phyloP scores from a whole-genome alignment of 2,113 vertebrate genomes.

The Indicator maculatus region DNA sequence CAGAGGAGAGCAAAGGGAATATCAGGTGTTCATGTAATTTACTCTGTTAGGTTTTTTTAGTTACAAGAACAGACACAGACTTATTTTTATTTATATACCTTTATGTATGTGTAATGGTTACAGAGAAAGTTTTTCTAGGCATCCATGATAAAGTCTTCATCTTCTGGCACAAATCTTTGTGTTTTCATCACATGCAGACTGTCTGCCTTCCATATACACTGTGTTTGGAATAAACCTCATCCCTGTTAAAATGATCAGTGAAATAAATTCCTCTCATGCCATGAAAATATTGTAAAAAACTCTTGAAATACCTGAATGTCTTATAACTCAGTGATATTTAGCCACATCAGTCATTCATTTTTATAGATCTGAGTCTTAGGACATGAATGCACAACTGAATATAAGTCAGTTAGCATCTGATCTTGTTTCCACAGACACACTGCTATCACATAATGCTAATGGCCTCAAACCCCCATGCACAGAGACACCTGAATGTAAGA shows the following conservation, averaged over 20 bases:
- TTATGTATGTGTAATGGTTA: not conserved
- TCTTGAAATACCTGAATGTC: not conserved
- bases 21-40: accelerated
- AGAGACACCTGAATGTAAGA: not conserved
- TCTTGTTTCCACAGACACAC: not conserved
- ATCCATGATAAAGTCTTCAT: not conserved
- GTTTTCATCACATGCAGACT: not conserved
- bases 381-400: not conserved
- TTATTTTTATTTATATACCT: not conserved
- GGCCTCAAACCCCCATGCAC: not conserved
- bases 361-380: not conserved
- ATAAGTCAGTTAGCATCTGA: not conserved
- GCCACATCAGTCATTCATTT: not conserved
- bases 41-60: not conserved
- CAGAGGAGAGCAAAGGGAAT: too few species aligned
- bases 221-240: not conserved
- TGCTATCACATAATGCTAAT: not conserved
- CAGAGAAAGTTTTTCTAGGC: not conserved
- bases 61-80: not conserved
- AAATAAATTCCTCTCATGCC: not conserved
- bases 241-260: not conserved
- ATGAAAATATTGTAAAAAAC: not conserved
- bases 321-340: not conserved
- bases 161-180: not conserved
- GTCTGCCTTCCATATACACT: not conserved